Evolutionary conservation across 2,888 invertebrate genomes (phyloP).

Genomic region (Papilio elwesi): DNA sequence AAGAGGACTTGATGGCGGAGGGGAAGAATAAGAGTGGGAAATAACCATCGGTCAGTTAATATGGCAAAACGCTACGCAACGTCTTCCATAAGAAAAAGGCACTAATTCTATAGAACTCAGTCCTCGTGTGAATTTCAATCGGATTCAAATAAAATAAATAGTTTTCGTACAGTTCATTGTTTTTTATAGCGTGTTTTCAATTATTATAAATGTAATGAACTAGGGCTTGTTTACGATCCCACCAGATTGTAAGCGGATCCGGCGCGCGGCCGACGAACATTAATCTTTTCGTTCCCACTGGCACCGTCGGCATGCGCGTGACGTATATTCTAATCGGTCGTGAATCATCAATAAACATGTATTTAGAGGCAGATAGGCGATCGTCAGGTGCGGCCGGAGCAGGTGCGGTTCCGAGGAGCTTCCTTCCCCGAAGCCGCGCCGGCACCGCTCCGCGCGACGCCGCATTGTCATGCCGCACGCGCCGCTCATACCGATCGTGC

Average conservation of each 20-base stretch:
- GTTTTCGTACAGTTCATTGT: no score
- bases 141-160: no score
- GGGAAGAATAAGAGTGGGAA: no score
- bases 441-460: conserved; percentile 46
- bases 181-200: no score
- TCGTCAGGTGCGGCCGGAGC: conserved; percentile 45
- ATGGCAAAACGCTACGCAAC: no score
- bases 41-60: no score
- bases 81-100: no score
- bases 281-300: conserved; percentile 11
- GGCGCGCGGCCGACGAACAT: neutral
- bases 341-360: conserved; percentile 30
- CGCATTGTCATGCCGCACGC: conserved; percentile 59
- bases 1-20: no score
- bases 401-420: conserved; percentile 65
- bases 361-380: conserved; percentile 22
- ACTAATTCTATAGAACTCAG: no score
- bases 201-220: no score
- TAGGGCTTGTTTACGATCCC: no score
- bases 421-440: conserved; percentile 66
- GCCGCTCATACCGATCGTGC: conserved; percentile 49
- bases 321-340: conserved; percentile 37
- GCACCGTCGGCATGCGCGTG: conserved; percentile 1
- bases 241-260: neutral
- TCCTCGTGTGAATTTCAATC: no score